These are phyloP conservation scores for Haliclona indistincta DNA, from an alignment of 37 sponge, comb jelly and placozoan species.

Conservation along the genomic window DNA sequence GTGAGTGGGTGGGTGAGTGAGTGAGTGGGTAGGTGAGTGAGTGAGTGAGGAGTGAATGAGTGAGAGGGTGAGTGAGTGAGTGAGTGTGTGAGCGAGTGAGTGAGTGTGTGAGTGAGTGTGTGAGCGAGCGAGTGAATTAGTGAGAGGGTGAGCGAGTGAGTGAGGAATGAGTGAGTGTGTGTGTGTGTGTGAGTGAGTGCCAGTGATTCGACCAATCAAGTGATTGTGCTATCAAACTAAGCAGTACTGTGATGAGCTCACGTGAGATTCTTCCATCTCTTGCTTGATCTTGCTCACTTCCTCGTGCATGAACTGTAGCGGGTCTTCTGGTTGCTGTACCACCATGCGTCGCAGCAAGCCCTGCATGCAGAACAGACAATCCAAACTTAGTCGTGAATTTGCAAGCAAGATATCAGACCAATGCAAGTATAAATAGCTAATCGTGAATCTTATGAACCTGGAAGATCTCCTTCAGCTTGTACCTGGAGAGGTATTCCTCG, in stretches of 20 bases:
- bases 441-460: too few species aligned
- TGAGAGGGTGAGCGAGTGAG: neutral
- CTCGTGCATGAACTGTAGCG: conserved; percentile 59
- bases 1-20: neutral
- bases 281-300: conserved; percentile 59
- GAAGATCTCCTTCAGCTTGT: conserved; percentile 58
- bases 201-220: neutral
- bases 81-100: neutral
- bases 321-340: conserved; percentile 59
- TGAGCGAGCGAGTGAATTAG: neutral
- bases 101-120: neutral
- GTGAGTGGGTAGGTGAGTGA: neutral
- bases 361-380: conserved; percentile 9
- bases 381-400: neutral
- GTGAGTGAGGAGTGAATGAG: neutral
- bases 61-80: neutral
- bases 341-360: conserved; percentile 66
- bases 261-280: conserved; percentile 68
- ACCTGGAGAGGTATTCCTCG: conserved; percentile 50
- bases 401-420: too few species aligned
- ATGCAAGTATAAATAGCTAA: too few species aligned
- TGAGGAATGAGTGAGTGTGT: neutral
- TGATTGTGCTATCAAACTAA: neutral
- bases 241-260: conserved; percentile 3
- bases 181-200: neutral